phyloP scores from a whole-genome alignment of 1,140 invertebrate genomes.

The Caerostris extrusa region DNA sequence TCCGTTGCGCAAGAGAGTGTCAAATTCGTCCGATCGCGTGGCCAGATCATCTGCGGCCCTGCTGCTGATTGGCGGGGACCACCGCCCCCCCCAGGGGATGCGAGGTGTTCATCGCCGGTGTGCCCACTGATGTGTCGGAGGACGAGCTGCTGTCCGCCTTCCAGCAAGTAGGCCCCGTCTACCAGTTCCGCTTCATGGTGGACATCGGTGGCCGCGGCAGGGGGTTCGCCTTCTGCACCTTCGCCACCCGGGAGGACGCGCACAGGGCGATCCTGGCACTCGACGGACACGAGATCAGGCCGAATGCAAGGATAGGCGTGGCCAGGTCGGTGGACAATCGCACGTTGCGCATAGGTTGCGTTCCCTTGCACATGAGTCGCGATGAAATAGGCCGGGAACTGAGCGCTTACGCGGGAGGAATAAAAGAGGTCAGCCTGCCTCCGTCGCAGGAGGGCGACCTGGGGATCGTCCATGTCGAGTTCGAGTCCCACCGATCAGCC shows the following conservation, averaged over 20 bases:
- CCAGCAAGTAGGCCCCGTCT: conserved; percentile 83
- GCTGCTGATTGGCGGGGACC: conserved; percentile 82
- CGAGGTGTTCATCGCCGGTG: conserved; percentile 83
- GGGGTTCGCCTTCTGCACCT: conserved; percentile 84
- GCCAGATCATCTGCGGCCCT: conserved; percentile 85
- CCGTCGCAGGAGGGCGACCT: conserved; percentile 86
- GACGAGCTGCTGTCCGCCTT: conserved; percentile 84
- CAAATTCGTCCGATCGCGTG: conserved; percentile 85
- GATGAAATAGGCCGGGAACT: conserved; percentile 86
- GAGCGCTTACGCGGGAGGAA: conserved; percentile 86
- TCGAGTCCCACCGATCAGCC: conserved; percentile 88
- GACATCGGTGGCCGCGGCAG: conserved; percentile 83
- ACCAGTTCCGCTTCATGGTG: conserved; percentile 84
- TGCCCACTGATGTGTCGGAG: conserved; percentile 84
- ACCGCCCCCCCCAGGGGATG: conserved; percentile 82
- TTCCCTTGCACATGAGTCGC: conserved; percentile 88
- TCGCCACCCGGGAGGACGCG: conserved; percentile 81
- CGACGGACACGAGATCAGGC: conserved; percentile 95
- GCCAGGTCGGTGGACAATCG: conserved; percentile 99
- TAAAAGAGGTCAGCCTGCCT: conserved; percentile 87
- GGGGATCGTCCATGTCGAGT: conserved; percentile 93
- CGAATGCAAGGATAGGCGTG: conserved; percentile 99
- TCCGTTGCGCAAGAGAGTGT: too few species aligned
- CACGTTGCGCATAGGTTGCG: conserved; percentile 99
- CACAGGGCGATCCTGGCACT: conserved; percentile 80